Conservation (phyloP, 2,888 invertebrate genomes). For the Cepaea hortensis region DNA sequence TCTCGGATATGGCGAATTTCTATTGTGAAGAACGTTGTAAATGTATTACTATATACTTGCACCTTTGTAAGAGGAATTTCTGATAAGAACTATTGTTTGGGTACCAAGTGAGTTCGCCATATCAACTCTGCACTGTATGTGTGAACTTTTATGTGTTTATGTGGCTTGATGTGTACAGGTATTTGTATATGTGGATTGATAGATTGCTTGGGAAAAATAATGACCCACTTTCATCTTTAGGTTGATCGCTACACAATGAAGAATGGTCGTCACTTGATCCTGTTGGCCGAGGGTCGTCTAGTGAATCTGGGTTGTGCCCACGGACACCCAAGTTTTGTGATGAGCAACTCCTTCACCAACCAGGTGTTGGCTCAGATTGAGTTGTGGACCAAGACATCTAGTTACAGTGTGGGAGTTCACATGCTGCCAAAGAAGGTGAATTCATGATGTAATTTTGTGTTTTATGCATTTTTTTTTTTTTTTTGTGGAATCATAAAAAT, state of each 20-base stretch:
- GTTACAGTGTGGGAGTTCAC: slow-evolving; percentile 92
- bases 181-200: too few relatives aligned
- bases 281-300: slow-evolving; percentile 96
- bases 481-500: not conserved
- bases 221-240: slow-evolving; percentile 65
- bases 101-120: too few relatives aligned
- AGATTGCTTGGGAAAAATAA: too few relatives aligned
- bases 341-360: slow-evolving; percentile 99
- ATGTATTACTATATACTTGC: too few relatives aligned
- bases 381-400: slow-evolving; percentile 91
- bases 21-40: too few relatives aligned
- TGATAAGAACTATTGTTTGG: too few relatives aligned
- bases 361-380: slow-evolving; percentile 99
- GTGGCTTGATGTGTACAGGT: too few relatives aligned
- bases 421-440: slow-evolving; percentile 91
- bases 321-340: slow-evolving; percentile 99
- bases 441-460: not conserved
- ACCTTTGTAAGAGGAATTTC: too few relatives aligned
- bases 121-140: too few relatives aligned
- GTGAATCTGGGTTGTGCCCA: slow-evolving; percentile 99
- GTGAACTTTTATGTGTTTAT: too few relatives aligned
- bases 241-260: slow-evolving; percentile 91
- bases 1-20: too few relatives aligned
- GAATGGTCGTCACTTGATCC: slow-evolving; percentile 93
- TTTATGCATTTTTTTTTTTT: not conserved